phyloP scores from a whole-genome alignment of 2,888 invertebrate species.

The Euclidia mi region DNA sequence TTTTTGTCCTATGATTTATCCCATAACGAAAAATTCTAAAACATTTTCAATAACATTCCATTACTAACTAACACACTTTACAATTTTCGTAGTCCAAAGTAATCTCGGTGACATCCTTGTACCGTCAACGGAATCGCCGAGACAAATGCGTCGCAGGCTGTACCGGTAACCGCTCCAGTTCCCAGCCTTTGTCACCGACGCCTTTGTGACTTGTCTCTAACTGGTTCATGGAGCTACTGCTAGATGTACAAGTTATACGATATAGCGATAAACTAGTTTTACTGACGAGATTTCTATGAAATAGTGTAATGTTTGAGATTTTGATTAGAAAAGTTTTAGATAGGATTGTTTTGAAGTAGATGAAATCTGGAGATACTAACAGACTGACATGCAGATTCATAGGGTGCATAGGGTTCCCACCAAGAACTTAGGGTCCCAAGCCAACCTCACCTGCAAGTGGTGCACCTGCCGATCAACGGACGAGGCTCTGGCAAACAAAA shows the following conservation, averaged over 20 bases:
- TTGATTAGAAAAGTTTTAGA: slow-evolving; percentile 9
- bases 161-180: slow-evolving; percentile 76
- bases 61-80: slow-evolving; percentile 5
- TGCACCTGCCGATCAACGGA: too few species aligned
- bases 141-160: slow-evolving; percentile 56
- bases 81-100: slow-evolving; percentile 29
- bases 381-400: too few species aligned
- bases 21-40: too few species aligned
- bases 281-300: slow-evolving; percentile 8
- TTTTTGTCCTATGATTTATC: too few species aligned
- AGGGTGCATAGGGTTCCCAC: too few species aligned
- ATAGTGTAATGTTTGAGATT: slow-evolving; percentile 4
- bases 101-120: slow-evolving; percentile 38
- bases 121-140: slow-evolving; percentile 37
- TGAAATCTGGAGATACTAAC: too few species aligned
- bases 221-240: slow-evolving; percentile 66
- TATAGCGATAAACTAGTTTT: slow-evolving; percentile 13
- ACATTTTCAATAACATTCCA: too few species aligned
- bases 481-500: too few species aligned
- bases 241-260: slow-evolving; percentile 39
- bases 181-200: slow-evolving; percentile 70
- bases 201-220: slow-evolving; percentile 70
- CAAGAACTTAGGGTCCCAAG: too few species aligned
- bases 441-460: too few species aligned
- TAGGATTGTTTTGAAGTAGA: too few species aligned